These are phyloP conservation scores for Simalia tracyae DNA, from an alignment of 2,797 vertebrate species.

Conservation along the genomic window DNA sequence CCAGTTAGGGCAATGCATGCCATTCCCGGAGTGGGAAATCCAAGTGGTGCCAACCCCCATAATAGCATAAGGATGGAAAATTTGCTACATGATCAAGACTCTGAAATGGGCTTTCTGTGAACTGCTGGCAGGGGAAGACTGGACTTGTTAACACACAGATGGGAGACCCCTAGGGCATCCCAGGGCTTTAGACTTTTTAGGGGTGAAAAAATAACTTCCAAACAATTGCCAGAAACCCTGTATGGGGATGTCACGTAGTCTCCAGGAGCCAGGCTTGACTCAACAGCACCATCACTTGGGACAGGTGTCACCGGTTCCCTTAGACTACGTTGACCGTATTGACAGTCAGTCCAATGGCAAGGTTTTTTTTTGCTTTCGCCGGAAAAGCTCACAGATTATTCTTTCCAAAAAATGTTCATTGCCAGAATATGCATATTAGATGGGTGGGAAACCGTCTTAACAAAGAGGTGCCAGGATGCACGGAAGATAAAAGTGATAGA, in stretches of 20 bases:
- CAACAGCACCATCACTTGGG: background rate
- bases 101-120: too few relatives aligned
- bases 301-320: background rate
- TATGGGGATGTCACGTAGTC: background rate
- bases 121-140: background rate
- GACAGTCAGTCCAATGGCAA: background rate
- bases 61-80: background rate
- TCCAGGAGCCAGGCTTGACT: background rate
- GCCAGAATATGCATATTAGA: conserved; percentile 63
- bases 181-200: background rate
- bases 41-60: background rate
- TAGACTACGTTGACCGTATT: background rate
- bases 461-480: conserved; percentile 55
- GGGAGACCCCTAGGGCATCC: background rate
- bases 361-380: conserved; percentile 42
- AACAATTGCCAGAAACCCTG: background rate
- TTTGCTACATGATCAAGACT: background rate
- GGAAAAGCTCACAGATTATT: conserved; percentile 43
- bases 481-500: conserved; percentile 55
- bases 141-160: background rate
- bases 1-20: background rate
- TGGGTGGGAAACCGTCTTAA: conserved; percentile 52
- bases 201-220: background rate
- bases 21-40: background rate
- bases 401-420: conserved; percentile 53